Conservation (phyloP, 2,113 vertebrate species). For the Prinia subflava region DNA sequence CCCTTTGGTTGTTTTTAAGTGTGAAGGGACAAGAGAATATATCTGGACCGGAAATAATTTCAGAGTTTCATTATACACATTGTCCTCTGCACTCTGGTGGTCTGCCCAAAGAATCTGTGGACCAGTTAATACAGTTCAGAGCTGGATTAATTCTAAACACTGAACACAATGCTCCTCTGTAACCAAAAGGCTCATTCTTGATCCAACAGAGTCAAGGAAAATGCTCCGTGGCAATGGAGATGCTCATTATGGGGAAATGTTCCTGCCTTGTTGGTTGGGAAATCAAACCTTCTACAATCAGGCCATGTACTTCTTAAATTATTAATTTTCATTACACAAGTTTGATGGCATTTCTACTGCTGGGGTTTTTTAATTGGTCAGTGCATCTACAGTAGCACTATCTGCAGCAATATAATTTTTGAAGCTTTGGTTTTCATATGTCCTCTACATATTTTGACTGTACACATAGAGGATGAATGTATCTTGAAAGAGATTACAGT, state of each 20-base stretch:
- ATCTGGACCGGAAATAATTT: constrained; percentile 25
- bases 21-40: neutral
- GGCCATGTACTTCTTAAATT: neutral
- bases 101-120: neutral
- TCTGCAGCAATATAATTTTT: neutral
- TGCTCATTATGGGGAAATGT: neutral
- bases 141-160: constrained; percentile 1
- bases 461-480: neutral
- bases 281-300: neutral
- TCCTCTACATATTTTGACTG: neutral
- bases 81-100: neutral
- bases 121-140: neutral
- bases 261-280: neutral
- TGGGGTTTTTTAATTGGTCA: neutral
- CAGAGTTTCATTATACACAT: neutral
- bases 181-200: neutral
- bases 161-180: constrained; percentile 17
- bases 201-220: neutral
- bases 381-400: neutral
- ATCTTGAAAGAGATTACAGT: neutral
- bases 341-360: neutral
- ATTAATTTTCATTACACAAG: neutral
- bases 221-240: neutral
- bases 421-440: neutral
- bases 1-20: neutral